These are phyloP conservation scores for Rachycentron canadum DNA, from an alignment of 2,797 vertebrate species.

Conservation along the genomic window DNA sequence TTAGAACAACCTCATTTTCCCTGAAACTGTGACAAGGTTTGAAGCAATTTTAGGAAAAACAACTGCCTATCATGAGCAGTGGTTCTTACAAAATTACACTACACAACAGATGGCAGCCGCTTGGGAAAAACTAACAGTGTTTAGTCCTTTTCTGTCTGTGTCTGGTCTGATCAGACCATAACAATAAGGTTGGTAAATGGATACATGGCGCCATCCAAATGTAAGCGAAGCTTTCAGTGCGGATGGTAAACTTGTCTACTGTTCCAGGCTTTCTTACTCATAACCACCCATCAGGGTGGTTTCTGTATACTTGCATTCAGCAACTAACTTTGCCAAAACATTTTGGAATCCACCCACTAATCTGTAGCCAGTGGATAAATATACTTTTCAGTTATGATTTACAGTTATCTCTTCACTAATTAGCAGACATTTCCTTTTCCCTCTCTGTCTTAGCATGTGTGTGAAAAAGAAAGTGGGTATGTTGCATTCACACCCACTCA, in stretches of 20 bases:
- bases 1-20: background rate
- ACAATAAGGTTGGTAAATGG: constrained; percentile 40
- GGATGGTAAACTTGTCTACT: constrained; percentile 18
- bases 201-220: constrained; percentile 17
- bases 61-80: background rate
- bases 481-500: constrained; percentile 14
- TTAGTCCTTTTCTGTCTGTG: background rate
- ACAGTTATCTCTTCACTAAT: constrained; percentile 24
- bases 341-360: constrained; percentile 18
- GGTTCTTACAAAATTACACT: constrained; percentile 10
- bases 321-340: constrained; percentile 14
- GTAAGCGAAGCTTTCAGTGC: constrained; percentile 16
- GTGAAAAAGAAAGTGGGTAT: background rate
- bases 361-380: constrained; percentile 23
- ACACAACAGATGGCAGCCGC: constrained; percentile 13
- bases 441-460: background rate
- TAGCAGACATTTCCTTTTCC: background rate
- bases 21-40: background rate
- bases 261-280: background rate
- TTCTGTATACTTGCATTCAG: constrained; percentile 18
- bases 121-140: constrained; percentile 10
- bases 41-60: constrained; percentile 5
- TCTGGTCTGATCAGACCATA: constrained; percentile 21
- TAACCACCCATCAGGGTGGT: constrained; percentile 6
- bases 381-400: constrained; percentile 31